Percentiles rank a stretch among this genome's conserved stretches.
phyloP scores from a whole-genome alignment of 2,797 vertebrate genomes.

The Platalea minor region DNA sequence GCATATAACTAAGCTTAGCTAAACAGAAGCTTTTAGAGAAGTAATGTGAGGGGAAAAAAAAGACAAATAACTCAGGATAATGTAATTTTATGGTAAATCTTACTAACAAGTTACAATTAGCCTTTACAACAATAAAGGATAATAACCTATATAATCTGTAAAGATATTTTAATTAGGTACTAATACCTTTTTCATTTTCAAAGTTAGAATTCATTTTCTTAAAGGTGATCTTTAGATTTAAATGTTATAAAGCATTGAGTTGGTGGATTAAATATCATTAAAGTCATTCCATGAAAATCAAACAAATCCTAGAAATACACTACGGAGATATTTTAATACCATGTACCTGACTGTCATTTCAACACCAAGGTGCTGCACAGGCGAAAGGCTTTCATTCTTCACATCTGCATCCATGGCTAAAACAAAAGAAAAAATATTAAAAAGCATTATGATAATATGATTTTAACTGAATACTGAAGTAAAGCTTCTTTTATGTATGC shows the following conservation, averaged over 20 bases:
- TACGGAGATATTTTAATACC: slow-evolving; percentile 15
- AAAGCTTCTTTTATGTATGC: slow-evolving; percentile 37
- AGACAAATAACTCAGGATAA: not conserved
- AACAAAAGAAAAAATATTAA: slow-evolving; percentile 57
- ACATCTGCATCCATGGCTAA: slow-evolving; percentile 76
- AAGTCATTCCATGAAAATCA: slow-evolving; percentile 28
- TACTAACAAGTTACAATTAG: slow-evolving; percentile 21
- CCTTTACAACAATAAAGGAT: slow-evolving; percentile 39
- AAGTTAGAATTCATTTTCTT: slow-evolving; percentile 37
- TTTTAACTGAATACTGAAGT: slow-evolving; percentile 49
- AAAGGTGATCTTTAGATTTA: slow-evolving; percentile 45
- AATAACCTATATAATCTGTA: slow-evolving; percentile 1
- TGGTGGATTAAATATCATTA: slow-evolving; percentile 49
- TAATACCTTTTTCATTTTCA: slow-evolving; percentile 21
- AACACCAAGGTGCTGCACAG: slow-evolving; percentile 86
- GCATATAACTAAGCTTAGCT: not conserved
- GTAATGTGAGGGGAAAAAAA: not conserved
- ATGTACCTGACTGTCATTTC: slow-evolving; percentile 85
- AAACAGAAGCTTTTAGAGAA: slow-evolving; percentile 12
- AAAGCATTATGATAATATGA: not conserved
- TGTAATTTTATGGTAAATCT: slow-evolving; percentile 20
- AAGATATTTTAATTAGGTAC: slow-evolving; percentile 34
- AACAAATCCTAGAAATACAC: slow-evolving; percentile 34
- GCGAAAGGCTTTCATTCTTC: slow-evolving; percentile 76
- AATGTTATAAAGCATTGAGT: slow-evolving; percentile 2